Evolutionary conservation across 1,140 invertebrate genomes (phyloP).

Genomic region (Diuraphis noxia): DNA sequence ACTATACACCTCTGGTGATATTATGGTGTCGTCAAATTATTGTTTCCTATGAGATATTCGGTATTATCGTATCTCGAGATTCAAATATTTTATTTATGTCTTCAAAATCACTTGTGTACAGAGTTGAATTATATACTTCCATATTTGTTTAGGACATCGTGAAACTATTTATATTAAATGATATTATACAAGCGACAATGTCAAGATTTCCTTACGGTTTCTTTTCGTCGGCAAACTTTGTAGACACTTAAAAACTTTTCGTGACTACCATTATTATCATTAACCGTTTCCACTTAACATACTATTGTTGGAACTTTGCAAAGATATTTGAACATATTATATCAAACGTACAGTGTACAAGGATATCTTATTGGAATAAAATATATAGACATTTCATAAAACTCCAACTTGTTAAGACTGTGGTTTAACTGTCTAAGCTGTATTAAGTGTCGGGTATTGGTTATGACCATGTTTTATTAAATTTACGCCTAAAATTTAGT

Average conservation of each 20-base stretch:
- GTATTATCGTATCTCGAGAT: not conserved
- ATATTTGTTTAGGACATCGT: not conserved
- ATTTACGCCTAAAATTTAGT: not conserved
- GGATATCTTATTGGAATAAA: not conserved
- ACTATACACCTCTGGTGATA: no score
- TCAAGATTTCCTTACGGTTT: not conserved
- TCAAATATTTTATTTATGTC: not conserved
- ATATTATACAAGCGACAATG: not conserved
- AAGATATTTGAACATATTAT: not conserved
- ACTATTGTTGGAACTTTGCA: not conserved
- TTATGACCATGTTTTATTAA: not conserved
- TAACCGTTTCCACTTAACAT: not conserved
- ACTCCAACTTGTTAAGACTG: not conserved
- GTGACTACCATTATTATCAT: not conserved
- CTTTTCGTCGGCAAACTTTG: not conserved
- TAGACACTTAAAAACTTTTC: not conserved
- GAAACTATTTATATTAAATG: not conserved
- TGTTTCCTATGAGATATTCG: no score
- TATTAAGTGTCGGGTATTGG: not conserved
- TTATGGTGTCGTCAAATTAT: no score
- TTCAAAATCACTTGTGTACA: not conserved
- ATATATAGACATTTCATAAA: not conserved
- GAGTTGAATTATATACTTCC: not conserved
- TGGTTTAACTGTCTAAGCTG: no score
- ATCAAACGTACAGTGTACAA: not conserved